A percentile compares a stretch with the other conserved stretches of the same genome.
These are phyloP conservation scores for Ormyrus rosae DNA, from an alignment of 2,888 invertebrate genomes.

Conservation along the genomic window DNA sequence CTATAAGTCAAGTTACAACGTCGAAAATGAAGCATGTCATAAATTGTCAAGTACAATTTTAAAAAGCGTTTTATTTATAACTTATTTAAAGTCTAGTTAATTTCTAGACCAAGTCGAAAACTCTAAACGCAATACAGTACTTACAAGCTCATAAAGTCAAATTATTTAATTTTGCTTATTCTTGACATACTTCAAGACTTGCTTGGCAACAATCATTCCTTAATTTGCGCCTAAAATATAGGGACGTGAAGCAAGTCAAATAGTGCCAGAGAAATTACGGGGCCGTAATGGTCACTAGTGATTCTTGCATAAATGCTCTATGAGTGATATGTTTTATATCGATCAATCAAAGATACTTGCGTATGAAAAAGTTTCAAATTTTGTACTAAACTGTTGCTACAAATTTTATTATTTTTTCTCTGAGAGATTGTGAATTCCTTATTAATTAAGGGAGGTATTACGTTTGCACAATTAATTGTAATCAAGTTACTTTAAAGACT, in stretches of 20 bases:
- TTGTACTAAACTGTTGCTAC: slow-evolving; percentile 30
- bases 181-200: slow-evolving; percentile 51
- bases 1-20: slow-evolving; percentile 45
- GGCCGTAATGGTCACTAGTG: slow-evolving; percentile 22
- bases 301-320: slow-evolving; percentile 44
- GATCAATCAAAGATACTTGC: slow-evolving; percentile 42
- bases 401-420: slow-evolving; percentile 32
- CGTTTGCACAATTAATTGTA: slow-evolving; percentile 53
- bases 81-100: slow-evolving; percentile 40
- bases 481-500: slow-evolving; percentile 47
- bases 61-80: slow-evolving; percentile 49
- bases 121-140: slow-evolving; percentile 49
- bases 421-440: slow-evolving; percentile 39
- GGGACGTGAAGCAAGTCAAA: slow-evolving; percentile 43
- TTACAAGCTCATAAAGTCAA: slow-evolving; percentile 48
- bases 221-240: slow-evolving; percentile 50
- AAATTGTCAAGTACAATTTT: slow-evolving; percentile 46
- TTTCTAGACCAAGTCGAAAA: slow-evolving; percentile 18
- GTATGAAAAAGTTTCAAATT: slow-evolving; percentile 45
- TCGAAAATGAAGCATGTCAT: slow-evolving; percentile 50
- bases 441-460: slow-evolving; percentile 38
- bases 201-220: slow-evolving; percentile 59
- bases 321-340: slow-evolving; percentile 46
- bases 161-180: slow-evolving; percentile 47
- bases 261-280: slow-evolving; percentile 53